A percentile compares a stretch with the other conserved stretches of the same genome.
Evolutionary conservation across 1,140 invertebrate genomes (phyloP).

Genomic region (Achatina immaculata): DNA sequence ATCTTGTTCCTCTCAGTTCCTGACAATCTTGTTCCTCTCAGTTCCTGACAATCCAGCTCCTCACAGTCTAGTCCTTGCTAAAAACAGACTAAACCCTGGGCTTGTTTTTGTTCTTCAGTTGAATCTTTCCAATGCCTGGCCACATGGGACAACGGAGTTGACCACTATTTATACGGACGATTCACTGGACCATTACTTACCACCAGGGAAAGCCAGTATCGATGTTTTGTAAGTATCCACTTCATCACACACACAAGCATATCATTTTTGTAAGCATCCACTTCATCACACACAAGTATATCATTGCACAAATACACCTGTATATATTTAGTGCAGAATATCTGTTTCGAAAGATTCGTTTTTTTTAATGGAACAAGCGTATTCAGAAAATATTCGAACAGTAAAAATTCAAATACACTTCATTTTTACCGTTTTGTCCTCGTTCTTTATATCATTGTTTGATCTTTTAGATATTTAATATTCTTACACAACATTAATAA

Average conservation of each 20-base stretch:
- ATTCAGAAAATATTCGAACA: neutral
- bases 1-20: too few relatives aligned
- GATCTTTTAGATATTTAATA: too few relatives aligned
- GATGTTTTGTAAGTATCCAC: slow-evolving; percentile 63
- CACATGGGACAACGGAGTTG: slow-evolving; percentile 66
- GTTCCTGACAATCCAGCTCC: too few relatives aligned
- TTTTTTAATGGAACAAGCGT: neutral
- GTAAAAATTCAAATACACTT: neutral
- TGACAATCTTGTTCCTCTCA: too few relatives aligned
- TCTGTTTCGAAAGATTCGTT: neutral
- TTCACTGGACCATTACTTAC: slow-evolving; percentile 50
- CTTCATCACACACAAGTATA: too few relatives aligned
- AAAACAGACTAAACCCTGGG: too few relatives aligned
- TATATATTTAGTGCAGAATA: neutral
- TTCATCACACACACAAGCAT: neutral
- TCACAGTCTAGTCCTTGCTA: too few relatives aligned
- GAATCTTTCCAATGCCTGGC: slow-evolving; percentile 61
- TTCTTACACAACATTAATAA: too few relatives aligned
- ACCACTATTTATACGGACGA: slow-evolving; percentile 60
- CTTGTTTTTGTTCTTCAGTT: slow-evolving; percentile 46
- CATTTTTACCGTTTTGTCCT: too few relatives aligned
- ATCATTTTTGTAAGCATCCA: neutral
- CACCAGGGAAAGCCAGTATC: slow-evolving; percentile 59
- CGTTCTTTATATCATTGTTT: too few relatives aligned
- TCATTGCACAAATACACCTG: neutral